A percentile compares a stretch with the other conserved stretches of the same genome.
These are phyloP conservation scores for Drosophila cardini DNA, from an alignment of 1,140 invertebrate species.

Conservation along the genomic window DNA sequence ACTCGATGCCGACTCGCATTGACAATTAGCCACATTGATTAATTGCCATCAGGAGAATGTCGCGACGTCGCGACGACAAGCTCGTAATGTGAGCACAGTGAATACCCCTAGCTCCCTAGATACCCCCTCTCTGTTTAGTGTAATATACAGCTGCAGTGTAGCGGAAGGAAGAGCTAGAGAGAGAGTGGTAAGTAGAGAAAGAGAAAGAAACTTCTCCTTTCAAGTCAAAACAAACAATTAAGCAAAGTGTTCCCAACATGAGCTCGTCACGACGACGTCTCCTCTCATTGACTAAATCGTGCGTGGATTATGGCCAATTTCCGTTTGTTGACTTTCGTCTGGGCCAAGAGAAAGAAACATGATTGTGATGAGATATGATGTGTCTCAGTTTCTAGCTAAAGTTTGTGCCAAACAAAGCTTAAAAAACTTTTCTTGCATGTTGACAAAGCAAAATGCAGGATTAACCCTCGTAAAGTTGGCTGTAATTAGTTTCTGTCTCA, in stretches of 20 bases:
- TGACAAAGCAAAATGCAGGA: conserved; percentile 6
- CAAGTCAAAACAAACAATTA: conserved; percentile 67
- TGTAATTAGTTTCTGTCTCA: neutral
- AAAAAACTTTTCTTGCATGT: conserved; percentile 12
- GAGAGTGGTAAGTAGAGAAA: neutral
- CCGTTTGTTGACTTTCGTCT: conserved; percentile 58
- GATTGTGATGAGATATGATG: conserved; percentile 4
- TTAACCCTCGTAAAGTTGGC: conserved; percentile 11
- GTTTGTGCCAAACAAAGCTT: conserved; percentile 2
- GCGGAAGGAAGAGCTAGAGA: conserved; percentile 53
- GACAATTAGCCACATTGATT: conserved; percentile 74
- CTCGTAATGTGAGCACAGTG: conserved; percentile 31
- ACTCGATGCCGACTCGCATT: conserved; percentile 47
- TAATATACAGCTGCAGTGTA: conserved; percentile 17
- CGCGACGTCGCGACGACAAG: conserved; percentile 58
- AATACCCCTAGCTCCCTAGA: conserved; percentile 18
- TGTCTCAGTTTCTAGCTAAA: conserved; percentile 7
- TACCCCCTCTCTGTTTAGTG: neutral
- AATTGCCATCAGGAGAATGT: conserved; percentile 65
- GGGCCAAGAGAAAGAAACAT: conserved; percentile 11
- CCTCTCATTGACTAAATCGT: conserved; percentile 60
- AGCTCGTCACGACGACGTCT: conserved; percentile 30
- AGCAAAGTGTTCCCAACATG: conserved; percentile 59
- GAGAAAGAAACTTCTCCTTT: neutral
- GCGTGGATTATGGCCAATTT: conserved; percentile 80